Evolutionary conservation across 2,797 vertebrate species (phyloP), one percentile per base, ranked within the genome.

Genomic region (Pseudochromis fuscus): DNA sequence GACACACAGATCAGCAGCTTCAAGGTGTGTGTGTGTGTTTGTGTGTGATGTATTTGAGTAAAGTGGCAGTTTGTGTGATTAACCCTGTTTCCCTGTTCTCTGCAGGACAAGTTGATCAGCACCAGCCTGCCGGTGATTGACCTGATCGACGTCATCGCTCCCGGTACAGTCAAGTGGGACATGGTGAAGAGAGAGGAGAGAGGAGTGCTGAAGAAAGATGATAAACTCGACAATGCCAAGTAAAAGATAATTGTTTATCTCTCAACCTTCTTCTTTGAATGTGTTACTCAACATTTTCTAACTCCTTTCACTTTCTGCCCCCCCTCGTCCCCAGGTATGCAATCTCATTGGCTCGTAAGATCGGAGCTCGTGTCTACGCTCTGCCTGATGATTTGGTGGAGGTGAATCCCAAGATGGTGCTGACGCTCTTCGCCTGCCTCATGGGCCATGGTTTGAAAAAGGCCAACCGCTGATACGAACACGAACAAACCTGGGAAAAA

Each of bases 391-490:
- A 99, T 84, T 91, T 99, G 37, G 95, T 99, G 77, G 95, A 98
- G 83, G 96, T 99, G 83, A 99, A 98, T 66, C 96, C 97, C 73
- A 98, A 97, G 94, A 99, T 99, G 98, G 98, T 99, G 88, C 93
- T 99, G 95, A 99, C 98, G 0, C 89, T 99, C 79, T 99, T 98
- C 38, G 97, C 97, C 25, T 96, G 96, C 87, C 94, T 99, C 83
- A 99, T 99, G 98, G 98, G 95, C 72, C 94, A 94, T 75, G 92
- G 95, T 83, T 77, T 97, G 79, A 97, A 97, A 89, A 97, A 94
- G 92, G 85, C 88, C 63, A 88, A 93, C 7, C 60, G 25, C 62
- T 92, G 64, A 93, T 57, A 60, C 7, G 16, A 38, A 70, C 50
- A 68, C 0, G 31, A 50, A 55, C 10, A 67, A 63, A 37, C 18